Base-by-base conservation (phyloP, 2,797 vertebrate species). In the Microcaecilia unicolor region DNA sequence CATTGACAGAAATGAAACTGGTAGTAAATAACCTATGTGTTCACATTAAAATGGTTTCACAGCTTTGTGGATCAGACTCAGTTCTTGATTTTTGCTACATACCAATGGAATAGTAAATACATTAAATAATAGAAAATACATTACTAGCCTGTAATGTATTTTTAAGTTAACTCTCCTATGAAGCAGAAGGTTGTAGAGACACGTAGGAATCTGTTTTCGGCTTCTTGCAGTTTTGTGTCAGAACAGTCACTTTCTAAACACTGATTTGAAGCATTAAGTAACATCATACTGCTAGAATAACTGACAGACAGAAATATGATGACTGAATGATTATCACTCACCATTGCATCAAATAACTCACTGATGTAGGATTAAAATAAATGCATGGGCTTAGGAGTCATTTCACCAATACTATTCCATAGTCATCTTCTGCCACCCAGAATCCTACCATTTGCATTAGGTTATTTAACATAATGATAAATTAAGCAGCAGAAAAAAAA, bases 341-440 rank as follows among this genome's bases (percentile, higher is more conserved):
- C 12, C 19, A n/a, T 30, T 13, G 28, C 13, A 11, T 15, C 11
- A 16, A 38, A 9, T 15, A 23, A 50, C 41, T 14, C n/a, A 29
- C 4, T 22, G 11, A 45, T 38, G 41, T 55, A 37, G 25, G 37
- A 18, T 7, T 18, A 38, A 47, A 55, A 58, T 55, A 33, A 45
- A 34, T 25, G 31, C 23, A 22, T 21, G 13, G 25, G 15, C 23
- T 22, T 41, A 31, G 18, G 54, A 48, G 41, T 21, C 48, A 24
- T 48, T 63, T 63, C 34, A 2, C n/a, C 15, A 40, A 43, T 56
- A 59, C 57, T 33, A 46, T 44, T 50, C 57, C 11, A 4, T 9
- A 52, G 52, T 61, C 44, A 42, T 64, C 52, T 50, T 16, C 56
- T 42, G 11, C 17, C 24, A 22, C 27, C 41, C 39, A 44, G 53